Percentiles rank a stretch among this genome's conserved stretches.
Conservation (phyloP, 2,888 invertebrate genomes). For the Standfussiana lucernea region DNA sequence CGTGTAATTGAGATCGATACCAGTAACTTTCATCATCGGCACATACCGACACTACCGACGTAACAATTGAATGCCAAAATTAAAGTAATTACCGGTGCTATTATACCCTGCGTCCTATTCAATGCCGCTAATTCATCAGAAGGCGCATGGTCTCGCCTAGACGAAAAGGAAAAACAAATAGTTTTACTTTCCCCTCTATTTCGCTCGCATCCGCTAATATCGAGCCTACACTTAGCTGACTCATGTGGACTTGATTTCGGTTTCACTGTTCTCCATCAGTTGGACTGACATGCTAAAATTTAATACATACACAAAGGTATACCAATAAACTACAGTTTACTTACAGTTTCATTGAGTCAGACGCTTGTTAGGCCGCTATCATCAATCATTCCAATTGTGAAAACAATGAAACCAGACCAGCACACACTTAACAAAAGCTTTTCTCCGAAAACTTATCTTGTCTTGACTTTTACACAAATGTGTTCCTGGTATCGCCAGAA, state of each 20-base stretch:
- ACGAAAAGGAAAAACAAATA: slow-evolving; percentile 88
- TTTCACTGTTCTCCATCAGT: slow-evolving; percentile 83
- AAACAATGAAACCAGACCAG: slow-evolving; percentile 53
- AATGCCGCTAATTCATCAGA: slow-evolving; percentile 70
- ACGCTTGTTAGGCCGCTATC: slow-evolving; percentile 57
- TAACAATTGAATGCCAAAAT: slow-evolving; percentile 79
- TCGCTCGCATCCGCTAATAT: slow-evolving; percentile 86
- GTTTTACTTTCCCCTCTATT: slow-evolving; percentile 89
- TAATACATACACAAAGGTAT: slow-evolving; percentile 35
- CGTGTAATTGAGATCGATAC: slow-evolving; percentile 80
- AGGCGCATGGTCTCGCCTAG: slow-evolving; percentile 77
- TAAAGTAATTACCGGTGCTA: slow-evolving; percentile 76
- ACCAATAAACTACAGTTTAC: slow-evolving; percentile 61
- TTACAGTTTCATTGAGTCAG: slow-evolving; percentile 70
- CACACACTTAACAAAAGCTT: slow-evolving; percentile 52
- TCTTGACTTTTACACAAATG: slow-evolving; percentile 42
- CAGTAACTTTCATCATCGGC: slow-evolving; percentile 84
- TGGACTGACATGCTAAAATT: slow-evolving; percentile 79
- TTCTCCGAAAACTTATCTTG: slow-evolving; percentile 49
- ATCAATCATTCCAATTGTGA: slow-evolving; percentile 71
- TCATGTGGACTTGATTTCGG: slow-evolving; percentile 87
- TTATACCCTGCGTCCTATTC: slow-evolving; percentile 68
- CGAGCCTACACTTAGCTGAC: slow-evolving; percentile 85
- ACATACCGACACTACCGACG: slow-evolving; percentile 72
- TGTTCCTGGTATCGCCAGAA: slow-evolving; percentile 28